Conservation (phyloP, 2,888 invertebrate species). For the Ornithoptera priamus region DNA sequence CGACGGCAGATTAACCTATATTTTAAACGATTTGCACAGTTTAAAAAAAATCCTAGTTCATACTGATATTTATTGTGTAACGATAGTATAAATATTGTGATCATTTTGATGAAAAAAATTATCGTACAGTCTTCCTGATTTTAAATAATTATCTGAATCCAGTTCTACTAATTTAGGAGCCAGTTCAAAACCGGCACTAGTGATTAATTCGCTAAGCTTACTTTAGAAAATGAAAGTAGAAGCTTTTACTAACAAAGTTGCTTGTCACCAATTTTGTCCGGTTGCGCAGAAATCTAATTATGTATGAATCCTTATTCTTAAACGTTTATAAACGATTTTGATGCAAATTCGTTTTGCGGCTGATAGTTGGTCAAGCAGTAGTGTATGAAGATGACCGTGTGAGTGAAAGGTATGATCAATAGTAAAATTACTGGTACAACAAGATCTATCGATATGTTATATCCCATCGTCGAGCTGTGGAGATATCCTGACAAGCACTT, state of each 20-base stretch:
- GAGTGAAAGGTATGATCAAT: too few species aligned
- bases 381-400: too few species aligned
- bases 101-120: not conserved
- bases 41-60: too few species aligned
- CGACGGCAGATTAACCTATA: too few species aligned
- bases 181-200: not conserved
- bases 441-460: too few species aligned
- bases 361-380: not conserved
- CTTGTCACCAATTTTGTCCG: not conserved
- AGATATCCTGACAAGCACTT: too few species aligned
- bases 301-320: not conserved
- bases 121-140: not conserved
- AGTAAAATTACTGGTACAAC: not conserved
- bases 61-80: too few species aligned
- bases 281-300: not conserved
- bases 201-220: not conserved
- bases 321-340: not conserved
- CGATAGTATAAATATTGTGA: too few species aligned
- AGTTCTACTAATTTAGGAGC: not conserved
- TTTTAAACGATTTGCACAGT: too few species aligned
- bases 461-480: too few species aligned
- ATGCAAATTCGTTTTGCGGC: not conserved
- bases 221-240: conserved; percentile 1
- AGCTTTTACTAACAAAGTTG: not conserved
- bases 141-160: not conserved